Evolutionary conservation across 2,888 invertebrate genomes (phyloP).

Genomic region (Polylopha cassiicola): DNA sequence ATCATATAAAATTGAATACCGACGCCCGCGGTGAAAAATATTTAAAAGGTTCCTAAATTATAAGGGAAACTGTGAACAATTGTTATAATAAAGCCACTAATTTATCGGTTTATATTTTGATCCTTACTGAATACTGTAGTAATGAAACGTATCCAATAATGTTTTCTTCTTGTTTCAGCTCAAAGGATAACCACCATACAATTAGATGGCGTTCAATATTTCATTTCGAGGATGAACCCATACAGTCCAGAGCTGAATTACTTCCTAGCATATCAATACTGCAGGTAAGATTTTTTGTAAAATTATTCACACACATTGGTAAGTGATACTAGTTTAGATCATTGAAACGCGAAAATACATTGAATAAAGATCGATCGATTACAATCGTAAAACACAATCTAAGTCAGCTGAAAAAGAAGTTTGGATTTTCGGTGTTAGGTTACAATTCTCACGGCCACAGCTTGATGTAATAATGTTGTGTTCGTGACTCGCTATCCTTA

Average conservation of each 20-base stretch:
- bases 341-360: too few species aligned
- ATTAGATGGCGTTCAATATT: slow-evolving; percentile 90
- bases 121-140: background rate
- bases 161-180: slow-evolving; percentile 74
- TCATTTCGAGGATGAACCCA: slow-evolving; percentile 91
- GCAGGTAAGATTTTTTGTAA: slow-evolving; percentile 68
- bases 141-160: background rate
- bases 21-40: slow-evolving; percentile 1
- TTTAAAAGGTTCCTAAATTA: background rate
- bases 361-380: slow-evolving; percentile 8
- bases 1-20: slow-evolving; percentile 11
- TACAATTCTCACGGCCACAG: slow-evolving; percentile 18
- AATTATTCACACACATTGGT: too few species aligned
- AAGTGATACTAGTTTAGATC: too few species aligned
- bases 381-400: background rate
- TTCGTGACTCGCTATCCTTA: slow-evolving; percentile 66
- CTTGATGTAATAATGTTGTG: slow-evolving; percentile 38
- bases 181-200: slow-evolving; percentile 93
- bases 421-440: slow-evolving; percentile 12
- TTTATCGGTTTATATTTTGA: too few species aligned
- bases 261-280: slow-evolving; percentile 91
- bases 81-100: too few species aligned
- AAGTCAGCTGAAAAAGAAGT: slow-evolving; percentile 10
- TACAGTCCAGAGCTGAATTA: slow-evolving; percentile 91
- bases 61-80: background rate